These are phyloP conservation scores for Bellardia bayeri DNA, from an alignment of 2,888 invertebrate genomes.

Conservation along the genomic window DNA sequence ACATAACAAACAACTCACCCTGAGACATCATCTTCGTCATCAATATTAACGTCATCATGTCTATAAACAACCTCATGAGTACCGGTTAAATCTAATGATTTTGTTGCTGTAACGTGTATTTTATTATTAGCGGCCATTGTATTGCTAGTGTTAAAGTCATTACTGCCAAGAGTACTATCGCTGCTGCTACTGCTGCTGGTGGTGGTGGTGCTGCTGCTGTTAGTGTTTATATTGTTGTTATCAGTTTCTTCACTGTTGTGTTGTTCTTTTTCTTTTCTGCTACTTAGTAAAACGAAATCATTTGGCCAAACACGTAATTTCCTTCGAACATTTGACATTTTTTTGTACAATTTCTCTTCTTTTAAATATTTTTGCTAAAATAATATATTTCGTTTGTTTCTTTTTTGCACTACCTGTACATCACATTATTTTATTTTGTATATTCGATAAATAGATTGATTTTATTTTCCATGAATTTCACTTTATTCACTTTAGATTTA, in stretches of 20 bases:
- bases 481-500: slow-evolving; percentile 34
- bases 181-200: slow-evolving; percentile 4
- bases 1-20: slow-evolving; percentile 64
- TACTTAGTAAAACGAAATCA: slow-evolving; percentile 69
- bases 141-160: slow-evolving; percentile 38
- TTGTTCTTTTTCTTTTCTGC: slow-evolving; percentile 59
- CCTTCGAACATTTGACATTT: slow-evolving; percentile 72
- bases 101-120: slow-evolving; percentile 61
- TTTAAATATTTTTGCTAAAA: slow-evolving; percentile 30
- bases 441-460: slow-evolving; percentile 31
- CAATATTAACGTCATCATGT: slow-evolving; percentile 24
- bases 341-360: slow-evolving; percentile 41
- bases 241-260: slow-evolving; percentile 48
- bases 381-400: slow-evolving; percentile 6
- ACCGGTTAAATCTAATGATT: slow-evolving; percentile 65
- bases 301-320: slow-evolving; percentile 68
- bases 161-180: slow-evolving; percentile 6
- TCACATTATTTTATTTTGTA: slow-evolving; percentile 17
- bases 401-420: slow-evolving; percentile 28
- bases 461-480: slow-evolving; percentile 36
- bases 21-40: slow-evolving; percentile 64
- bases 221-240: slow-evolving; percentile 39
- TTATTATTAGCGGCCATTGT: slow-evolving; percentile 51
- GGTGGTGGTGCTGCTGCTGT: slow-evolving; percentile 23
- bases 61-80: not conserved